Evolutionary conservation across 1,140 invertebrate genomes (phyloP).

Genomic region (Zelostemma sp.): DNA sequence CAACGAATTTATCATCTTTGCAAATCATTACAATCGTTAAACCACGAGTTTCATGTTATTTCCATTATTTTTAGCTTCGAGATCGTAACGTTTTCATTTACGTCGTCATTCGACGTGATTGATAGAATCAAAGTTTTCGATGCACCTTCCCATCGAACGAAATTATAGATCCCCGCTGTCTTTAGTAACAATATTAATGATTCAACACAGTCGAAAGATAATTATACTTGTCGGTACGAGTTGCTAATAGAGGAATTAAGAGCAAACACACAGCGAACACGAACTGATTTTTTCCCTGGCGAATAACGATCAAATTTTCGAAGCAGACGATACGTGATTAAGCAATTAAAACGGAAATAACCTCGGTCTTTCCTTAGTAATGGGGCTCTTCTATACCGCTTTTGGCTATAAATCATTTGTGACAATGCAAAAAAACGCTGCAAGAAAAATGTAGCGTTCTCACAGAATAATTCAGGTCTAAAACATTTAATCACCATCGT

Average conservation of each 20-base stretch:
- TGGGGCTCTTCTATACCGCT: conserved; percentile 31
- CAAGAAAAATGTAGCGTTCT: conserved; percentile 38
- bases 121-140: conserved; percentile 17
- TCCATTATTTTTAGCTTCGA: too few species aligned
- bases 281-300: conserved; percentile 46
- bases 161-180: conserved; percentile 37
- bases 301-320: conserved; percentile 57
- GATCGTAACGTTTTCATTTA: too few species aligned
- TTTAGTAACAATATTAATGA: conserved; percentile 52
- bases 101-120: conserved; percentile 1
- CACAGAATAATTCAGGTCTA: conserved; percentile 16
- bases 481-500: conserved; percentile 16
- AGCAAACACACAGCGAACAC: conserved; percentile 29
- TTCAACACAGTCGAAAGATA: conserved; percentile 47
- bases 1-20: too few species aligned
- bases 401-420: conserved; percentile 31
- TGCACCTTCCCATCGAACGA: conserved; percentile 17
- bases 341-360: conserved; percentile 56
- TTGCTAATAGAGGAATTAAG: conserved; percentile 55
- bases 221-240: conserved; percentile 40
- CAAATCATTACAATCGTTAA: too few species aligned
- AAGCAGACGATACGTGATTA: conserved; percentile 48
- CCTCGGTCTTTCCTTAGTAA: conserved; percentile 24
- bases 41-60: too few species aligned
- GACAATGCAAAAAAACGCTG: conserved; percentile 36